Evolutionary conservation across 92 coral and sea anemone genomes (phyloP).

Genomic region (Desmophyllum pertusum): DNA sequence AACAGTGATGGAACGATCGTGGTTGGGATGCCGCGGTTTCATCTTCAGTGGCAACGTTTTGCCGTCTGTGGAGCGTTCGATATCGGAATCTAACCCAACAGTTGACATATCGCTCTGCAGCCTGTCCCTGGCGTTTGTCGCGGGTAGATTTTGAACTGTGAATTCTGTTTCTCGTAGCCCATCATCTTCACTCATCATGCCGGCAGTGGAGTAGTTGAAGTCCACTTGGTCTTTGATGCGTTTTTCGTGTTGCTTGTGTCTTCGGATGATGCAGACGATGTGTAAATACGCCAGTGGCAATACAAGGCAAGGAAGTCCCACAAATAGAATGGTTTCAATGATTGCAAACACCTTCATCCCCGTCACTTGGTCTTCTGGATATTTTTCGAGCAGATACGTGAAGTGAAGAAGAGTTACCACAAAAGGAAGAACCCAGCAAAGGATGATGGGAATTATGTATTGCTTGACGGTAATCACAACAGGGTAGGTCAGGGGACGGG

Average conservation of each 20-base stretch:
- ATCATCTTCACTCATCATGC: constrained; percentile 28
- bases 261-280: constrained; percentile 37
- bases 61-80: constrained; percentile 43
- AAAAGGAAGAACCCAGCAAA: constrained; percentile 35
- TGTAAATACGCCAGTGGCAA: constrained; percentile 36
- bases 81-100: constrained; percentile 22
- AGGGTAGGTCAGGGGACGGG: constrained; percentile 38
- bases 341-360: constrained; percentile 32
- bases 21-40: constrained; percentile 32
- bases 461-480: constrained; percentile 28
- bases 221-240: constrained; percentile 41
- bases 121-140: not conserved
- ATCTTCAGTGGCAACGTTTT: constrained; percentile 11
- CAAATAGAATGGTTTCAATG: constrained; percentile 22
- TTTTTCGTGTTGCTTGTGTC: constrained; percentile 33
- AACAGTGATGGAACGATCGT: constrained; percentile 41
- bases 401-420: constrained; percentile 42
- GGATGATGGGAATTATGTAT: constrained; percentile 11
- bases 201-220: constrained; percentile 43
- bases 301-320: constrained; percentile 41
- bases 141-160: constrained; percentile 10
- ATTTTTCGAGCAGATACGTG: constrained; percentile 21
- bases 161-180: constrained; percentile 29
- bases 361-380: not conserved
- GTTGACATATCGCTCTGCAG: not conserved